These are phyloP conservation scores for Tenthredo notha DNA, from an alignment of 2,888 invertebrate genomes.

Conservation along the genomic window DNA sequence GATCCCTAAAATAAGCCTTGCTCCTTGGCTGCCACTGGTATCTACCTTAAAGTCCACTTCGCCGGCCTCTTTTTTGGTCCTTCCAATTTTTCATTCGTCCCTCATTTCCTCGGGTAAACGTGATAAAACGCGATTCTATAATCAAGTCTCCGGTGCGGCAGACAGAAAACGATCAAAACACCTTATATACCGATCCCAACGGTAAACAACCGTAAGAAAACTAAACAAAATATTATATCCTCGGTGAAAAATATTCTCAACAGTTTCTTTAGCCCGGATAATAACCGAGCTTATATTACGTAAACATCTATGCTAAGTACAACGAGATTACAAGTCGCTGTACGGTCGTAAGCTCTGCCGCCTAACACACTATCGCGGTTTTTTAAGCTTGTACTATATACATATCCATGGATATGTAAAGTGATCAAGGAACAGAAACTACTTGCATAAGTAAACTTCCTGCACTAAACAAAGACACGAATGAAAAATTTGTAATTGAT, in stretches of 20 bases:
- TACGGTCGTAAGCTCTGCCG: not conserved
- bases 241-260: constrained; percentile 38
- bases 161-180: constrained; percentile 40
- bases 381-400: not conserved
- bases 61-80: constrained; percentile 43
- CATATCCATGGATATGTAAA: not conserved
- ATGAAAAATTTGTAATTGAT: not conserved
- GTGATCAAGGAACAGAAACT: not conserved
- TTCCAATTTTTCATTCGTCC: constrained; percentile 61
- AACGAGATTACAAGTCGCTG: constrained; percentile 4
- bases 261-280: not conserved
- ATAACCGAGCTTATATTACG: not conserved
- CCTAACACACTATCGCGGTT: not conserved
- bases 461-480: not conserved
- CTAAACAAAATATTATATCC: constrained; percentile 8
- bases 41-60: constrained; percentile 33
- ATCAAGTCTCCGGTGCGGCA: constrained; percentile 48
- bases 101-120: constrained; percentile 63
- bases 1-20: constrained; percentile 39
- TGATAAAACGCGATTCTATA: constrained; percentile 59
- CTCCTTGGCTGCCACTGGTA: constrained; percentile 49
- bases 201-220: constrained; percentile 18
- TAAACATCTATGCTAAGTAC: constrained; percentile 32
- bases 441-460: not conserved
- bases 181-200: constrained; percentile 15